phyloP scores from a whole-genome alignment of 2,888 invertebrate genomes.

The Teinopalpus imperialis region DNA sequence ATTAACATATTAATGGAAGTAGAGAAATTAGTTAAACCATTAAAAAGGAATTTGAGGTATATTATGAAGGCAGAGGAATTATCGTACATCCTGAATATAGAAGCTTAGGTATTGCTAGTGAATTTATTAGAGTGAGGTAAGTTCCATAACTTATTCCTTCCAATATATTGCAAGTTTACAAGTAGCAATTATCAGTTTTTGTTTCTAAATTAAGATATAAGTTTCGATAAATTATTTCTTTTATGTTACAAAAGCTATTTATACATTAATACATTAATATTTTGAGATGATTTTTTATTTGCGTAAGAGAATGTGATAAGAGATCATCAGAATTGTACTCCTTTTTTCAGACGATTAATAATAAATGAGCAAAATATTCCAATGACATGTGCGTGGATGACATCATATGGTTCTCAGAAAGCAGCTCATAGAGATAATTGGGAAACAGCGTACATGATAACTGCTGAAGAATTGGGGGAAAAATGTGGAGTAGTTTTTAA shows the following conservation, averaged over 20 bases:
- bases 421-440: conserved; percentile 40
- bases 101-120: conserved; percentile 36
- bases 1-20: conserved; percentile 33
- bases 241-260: no score
- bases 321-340: no score
- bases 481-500: conserved; percentile 34
- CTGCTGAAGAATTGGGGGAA: conserved; percentile 35
- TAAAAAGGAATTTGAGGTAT: conserved; percentile 28
- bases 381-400: conserved; percentile 41
- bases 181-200: no score
- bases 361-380: conserved; percentile 41
- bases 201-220: no score
- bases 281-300: no score
- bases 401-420: conserved; percentile 38
- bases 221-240: no score
- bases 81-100: conserved; percentile 38
- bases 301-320: no score
- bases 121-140: conserved; percentile 38
- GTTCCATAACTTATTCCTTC: no score
- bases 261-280: no score
- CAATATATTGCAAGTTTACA: no score
- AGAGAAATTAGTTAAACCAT: conserved; percentile 27
- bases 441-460: conserved; percentile 35
- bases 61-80: conserved; percentile 36
- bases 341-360: conserved; percentile 38